phyloP scores from a whole-genome alignment of 1,140 invertebrate species.

The Melitaea cinxia region DNA sequence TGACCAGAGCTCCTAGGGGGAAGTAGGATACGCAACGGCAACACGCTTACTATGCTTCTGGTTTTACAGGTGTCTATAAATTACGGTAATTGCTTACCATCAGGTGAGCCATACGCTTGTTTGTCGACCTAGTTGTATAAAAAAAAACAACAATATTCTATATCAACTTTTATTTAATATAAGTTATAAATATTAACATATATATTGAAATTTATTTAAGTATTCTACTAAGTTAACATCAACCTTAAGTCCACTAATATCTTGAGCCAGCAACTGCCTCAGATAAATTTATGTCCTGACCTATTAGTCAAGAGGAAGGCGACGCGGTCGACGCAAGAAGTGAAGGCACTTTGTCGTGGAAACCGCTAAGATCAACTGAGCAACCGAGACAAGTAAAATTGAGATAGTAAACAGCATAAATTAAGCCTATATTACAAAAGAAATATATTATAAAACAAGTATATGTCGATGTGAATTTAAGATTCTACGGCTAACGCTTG shows the following conservation, averaged over 20 bases:
- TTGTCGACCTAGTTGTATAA: too few relatives aligned
- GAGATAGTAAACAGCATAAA: slow-evolving; percentile 5
- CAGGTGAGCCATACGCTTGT: too few relatives aligned
- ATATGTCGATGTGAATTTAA: background rate
- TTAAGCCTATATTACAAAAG: slow-evolving; percentile 11
- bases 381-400: slow-evolving; percentile 22
- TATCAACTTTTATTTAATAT: too few relatives aligned
- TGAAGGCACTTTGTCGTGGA: slow-evolving; percentile 29
- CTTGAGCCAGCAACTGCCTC: slow-evolving; percentile 20
- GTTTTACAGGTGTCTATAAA: too few relatives aligned
- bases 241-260: slow-evolving; percentile 20
- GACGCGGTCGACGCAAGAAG: slow-evolving; percentile 33
- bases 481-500: too few relatives aligned
- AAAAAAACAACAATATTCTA: too few relatives aligned
- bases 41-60: too few relatives aligned
- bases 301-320: slow-evolving; percentile 32
- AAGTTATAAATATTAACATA: background rate
- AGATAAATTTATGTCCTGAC: slow-evolving; percentile 34
- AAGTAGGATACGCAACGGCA: too few relatives aligned
- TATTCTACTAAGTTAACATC: background rate
- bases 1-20: too few relatives aligned
- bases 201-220: background rate
- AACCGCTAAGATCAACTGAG: slow-evolving; percentile 32
- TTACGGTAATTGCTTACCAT: too few relatives aligned
- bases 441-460: background rate